phyloP scores from a whole-genome alignment of 2,797 vertebrate genomes.

The Acrossocheilus wenchowensis region DNA sequence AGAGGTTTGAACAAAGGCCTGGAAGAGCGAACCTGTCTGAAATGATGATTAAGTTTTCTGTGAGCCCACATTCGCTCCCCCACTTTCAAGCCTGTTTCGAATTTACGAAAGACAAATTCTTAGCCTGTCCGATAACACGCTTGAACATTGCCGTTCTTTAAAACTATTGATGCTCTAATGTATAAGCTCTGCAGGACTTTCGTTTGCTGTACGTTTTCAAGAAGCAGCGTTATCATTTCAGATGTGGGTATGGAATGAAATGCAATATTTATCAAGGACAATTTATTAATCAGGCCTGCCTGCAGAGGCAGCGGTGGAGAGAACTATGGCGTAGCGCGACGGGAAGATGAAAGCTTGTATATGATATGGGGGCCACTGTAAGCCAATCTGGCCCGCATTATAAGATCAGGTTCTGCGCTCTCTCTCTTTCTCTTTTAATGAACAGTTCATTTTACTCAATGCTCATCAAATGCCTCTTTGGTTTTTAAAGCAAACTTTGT shows the following conservation, averaged over 20 bases:
- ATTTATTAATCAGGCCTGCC: too few relatives aligned
- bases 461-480: constrained; percentile 81
- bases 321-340: too few relatives aligned
- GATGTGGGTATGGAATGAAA: constrained; percentile 86
- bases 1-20: constrained; percentile 46
- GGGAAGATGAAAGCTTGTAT: too few relatives aligned
- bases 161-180: constrained; percentile 37
- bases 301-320: too few relatives aligned
- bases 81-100: constrained; percentile 41
- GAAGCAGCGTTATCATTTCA: constrained; percentile 72
- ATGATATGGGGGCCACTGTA: too few relatives aligned
- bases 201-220: constrained; percentile 26
- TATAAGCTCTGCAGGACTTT: too few relatives aligned
- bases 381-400: too few relatives aligned
- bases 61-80: constrained; percentile 25
- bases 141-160: constrained; percentile 39
- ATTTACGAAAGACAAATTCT: constrained; percentile 52
- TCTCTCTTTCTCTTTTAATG: too few relatives aligned
- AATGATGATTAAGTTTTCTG: constrained; percentile 49
- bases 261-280: constrained; percentile 85
- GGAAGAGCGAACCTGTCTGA: constrained; percentile 45
- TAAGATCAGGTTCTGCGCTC: too few relatives aligned
- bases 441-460: too few relatives aligned
- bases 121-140: constrained; percentile 44
- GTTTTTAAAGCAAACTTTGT: constrained; percentile 76